phyloP scores from a whole-genome alignment of 2,113 vertebrate species.

The Cebus imitator region DNA sequence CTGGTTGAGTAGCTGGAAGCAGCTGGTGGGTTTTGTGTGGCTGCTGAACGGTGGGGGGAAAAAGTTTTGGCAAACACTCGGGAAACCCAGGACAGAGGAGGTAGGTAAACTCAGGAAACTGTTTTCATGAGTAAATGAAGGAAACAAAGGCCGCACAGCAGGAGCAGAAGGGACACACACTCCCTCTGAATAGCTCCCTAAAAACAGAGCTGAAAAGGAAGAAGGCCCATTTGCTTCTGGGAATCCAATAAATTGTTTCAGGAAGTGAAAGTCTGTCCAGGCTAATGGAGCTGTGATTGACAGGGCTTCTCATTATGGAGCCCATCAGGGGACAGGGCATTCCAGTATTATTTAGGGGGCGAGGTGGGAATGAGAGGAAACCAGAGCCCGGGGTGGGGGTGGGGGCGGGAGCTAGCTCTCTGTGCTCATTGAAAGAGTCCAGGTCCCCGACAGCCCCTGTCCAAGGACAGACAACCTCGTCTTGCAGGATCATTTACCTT shows the following conservation, averaged over 20 bases:
- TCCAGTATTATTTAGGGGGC: conserved; percentile 80
- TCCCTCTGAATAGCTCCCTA: conserved; percentile 83
- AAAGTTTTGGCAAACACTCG: conserved; percentile 84
- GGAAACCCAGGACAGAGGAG: conserved; percentile 81
- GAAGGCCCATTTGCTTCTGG: conserved; percentile 83
- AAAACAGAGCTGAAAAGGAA: conserved; percentile 81
- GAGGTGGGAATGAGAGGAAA: conserved; percentile 82
- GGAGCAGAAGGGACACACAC: conserved; percentile 84
- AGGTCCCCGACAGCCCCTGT: neutral
- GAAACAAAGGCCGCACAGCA: conserved; percentile 87
- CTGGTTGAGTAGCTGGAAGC: conserved; percentile 81
- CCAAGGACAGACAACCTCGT: neutral
- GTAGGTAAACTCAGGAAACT: conserved; percentile 89
- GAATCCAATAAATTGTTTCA: conserved; percentile 90
- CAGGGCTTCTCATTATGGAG: conserved; percentile 86
- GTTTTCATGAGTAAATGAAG: conserved; percentile 87
- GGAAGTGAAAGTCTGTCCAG: conserved; percentile 88
- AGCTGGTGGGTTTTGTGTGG: conserved; percentile 88
- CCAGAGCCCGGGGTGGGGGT: neutral
- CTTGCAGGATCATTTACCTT: neutral
- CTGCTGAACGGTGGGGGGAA: conserved; percentile 72
- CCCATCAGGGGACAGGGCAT: conserved; percentile 85
- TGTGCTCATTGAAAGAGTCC: neutral
- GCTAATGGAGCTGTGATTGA: conserved; percentile 90
- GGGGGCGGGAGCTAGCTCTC: neutral